phyloP scores from a whole-genome alignment of 2,888 invertebrate genomes.

The Drosophila rellima region DNA sequence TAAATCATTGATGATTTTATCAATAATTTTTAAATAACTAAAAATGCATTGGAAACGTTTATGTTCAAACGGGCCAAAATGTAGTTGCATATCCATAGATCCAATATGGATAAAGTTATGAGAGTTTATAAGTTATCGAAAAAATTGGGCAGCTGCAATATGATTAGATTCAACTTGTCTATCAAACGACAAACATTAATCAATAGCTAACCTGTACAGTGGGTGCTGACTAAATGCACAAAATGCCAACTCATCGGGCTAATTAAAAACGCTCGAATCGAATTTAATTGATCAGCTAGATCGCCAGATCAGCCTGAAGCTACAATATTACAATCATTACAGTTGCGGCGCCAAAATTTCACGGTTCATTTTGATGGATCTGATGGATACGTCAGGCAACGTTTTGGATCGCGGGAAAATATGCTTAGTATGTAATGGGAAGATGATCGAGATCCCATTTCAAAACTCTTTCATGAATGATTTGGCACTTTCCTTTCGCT shows the following conservation, averaged over 20 bases:
- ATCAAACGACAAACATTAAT: slow-evolving; percentile 19
- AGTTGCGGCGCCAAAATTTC: slow-evolving; percentile 75
- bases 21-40: neutral
- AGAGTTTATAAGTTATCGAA: neutral
- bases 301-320: slow-evolving; percentile 43
- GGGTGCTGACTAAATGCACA: slow-evolving; percentile 61
- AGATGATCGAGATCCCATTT: slow-evolving; percentile 36
- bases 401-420: slow-evolving; percentile 25
- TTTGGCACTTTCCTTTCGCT: slow-evolving; percentile 64
- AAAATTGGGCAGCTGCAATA: slow-evolving; percentile 1
- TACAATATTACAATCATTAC: slow-evolving; percentile 51
- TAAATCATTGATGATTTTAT: too few relatives aligned
- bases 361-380: slow-evolving; percentile 71
- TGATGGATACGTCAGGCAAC: slow-evolving; percentile 17
- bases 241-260: slow-evolving; percentile 82
- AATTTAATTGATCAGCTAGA: slow-evolving; percentile 84
- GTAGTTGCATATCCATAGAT: neutral
- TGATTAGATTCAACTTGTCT: slow-evolving; percentile 1
- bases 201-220: slow-evolving; percentile 26
- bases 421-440: slow-evolving; percentile 6
- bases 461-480: slow-evolving; percentile 61
- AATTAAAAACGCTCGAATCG: slow-evolving; percentile 85
- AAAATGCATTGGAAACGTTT: neutral
- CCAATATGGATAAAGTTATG: neutral
- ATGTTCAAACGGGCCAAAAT: neutral